Percentiles rank a stretch among this genome's conserved stretches.
phyloP scores from a whole-genome alignment of 2,797 vertebrate genomes.

The Synaphobranchus kaupii region DNA sequence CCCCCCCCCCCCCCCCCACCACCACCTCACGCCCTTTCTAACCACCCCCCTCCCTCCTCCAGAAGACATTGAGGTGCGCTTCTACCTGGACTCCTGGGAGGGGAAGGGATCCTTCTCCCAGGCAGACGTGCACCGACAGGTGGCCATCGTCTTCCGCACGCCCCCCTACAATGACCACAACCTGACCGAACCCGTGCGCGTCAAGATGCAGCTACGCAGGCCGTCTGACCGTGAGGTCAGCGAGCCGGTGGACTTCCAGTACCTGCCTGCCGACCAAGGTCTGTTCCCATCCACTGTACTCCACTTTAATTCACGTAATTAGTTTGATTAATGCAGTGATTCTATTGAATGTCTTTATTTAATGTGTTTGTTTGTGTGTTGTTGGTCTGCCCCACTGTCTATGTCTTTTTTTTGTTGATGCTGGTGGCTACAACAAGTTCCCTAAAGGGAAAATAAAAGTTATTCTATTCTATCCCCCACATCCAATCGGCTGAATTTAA shows the following conservation, averaged over 20 bases:
- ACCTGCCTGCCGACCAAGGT: conserved; percentile 84
- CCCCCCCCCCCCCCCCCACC: not conserved
- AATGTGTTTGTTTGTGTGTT: no score
- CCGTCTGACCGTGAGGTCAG: conserved; percentile 90
- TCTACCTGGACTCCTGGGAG: conserved; percentile 88
- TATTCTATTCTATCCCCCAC: no score
- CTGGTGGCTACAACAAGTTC: no score
- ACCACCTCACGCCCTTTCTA: not conserved
- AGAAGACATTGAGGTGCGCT: conserved; percentile 94
- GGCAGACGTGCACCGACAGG: conserved; percentile 89
- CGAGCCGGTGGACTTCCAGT: conserved; percentile 90
- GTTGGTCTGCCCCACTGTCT: no score
- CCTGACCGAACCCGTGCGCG: conserved; percentile 76
- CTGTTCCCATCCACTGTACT: not conserved
- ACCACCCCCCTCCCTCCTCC: not conserved
- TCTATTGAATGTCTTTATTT: no score
- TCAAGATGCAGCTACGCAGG: conserved; percentile 88
- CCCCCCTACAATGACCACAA: conserved; percentile 79
- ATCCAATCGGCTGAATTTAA: not conserved
- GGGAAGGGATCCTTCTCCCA: conserved; percentile 89
- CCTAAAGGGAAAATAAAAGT: no score
- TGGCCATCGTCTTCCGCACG: conserved; percentile 90
- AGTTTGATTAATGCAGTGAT: no score
- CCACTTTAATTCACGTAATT: no score
- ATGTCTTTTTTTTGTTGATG: no score